phyloP scores from a whole-genome alignment of 2,797 vertebrate genomes.

The Pangasius krempfi region DNA sequence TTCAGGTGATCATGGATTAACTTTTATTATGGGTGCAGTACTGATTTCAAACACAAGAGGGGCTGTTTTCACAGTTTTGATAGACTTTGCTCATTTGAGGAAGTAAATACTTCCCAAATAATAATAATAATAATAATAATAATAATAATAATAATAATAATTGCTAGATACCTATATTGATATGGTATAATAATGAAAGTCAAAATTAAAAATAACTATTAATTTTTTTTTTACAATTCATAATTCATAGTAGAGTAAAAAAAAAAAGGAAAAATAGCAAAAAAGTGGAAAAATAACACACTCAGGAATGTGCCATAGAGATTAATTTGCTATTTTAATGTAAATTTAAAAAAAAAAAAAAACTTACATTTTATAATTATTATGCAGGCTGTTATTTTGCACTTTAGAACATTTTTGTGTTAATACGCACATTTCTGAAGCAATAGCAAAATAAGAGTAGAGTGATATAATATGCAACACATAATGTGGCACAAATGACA shows the following conservation, averaged over 20 bases:
- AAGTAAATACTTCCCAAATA: background rate
- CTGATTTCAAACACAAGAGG: slow-evolving; percentile 54
- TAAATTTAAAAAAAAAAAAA: background rate
- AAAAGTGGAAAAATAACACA: too few relatives aligned
- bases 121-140: slow-evolving; percentile 14
- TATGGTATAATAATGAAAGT: background rate
- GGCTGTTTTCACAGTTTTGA: slow-evolving; percentile 41
- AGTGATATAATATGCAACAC: background rate
- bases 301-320: background rate
- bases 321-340: background rate
- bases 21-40: slow-evolving; percentile 41
- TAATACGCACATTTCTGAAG: background rate
- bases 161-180: background rate
- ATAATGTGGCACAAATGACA: background rate
- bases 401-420: background rate
- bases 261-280: background rate
- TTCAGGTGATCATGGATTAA: slow-evolving; percentile 4
- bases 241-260: background rate
- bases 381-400: background rate
- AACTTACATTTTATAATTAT: background rate
- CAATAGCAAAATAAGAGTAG: background rate
- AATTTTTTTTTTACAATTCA: background rate
- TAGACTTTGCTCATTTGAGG: background rate
- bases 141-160: background rate
- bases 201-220: background rate